Conservation (phyloP, 2,797 vertebrate species). For the Halcyon leucocephala region DNA sequence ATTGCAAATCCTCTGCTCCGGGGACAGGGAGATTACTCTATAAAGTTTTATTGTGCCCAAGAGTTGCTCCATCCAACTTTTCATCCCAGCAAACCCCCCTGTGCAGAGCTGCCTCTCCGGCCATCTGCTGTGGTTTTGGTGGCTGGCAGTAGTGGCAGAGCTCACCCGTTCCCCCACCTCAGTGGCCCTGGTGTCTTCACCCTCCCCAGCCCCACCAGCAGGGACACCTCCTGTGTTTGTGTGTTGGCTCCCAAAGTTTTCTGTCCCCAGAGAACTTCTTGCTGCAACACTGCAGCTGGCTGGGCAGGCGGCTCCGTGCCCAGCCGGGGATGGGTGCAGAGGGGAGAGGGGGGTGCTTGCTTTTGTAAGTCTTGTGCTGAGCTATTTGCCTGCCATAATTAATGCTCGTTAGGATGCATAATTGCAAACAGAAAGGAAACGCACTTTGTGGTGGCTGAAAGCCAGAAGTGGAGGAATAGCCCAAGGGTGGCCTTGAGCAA, state of each 20-base stretch:
- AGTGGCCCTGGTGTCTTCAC: not conserved
- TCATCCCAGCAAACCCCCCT: not conserved
- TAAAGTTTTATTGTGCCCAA: not conserved
- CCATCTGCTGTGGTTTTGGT: not conserved
- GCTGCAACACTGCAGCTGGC: conserved; percentile 18
- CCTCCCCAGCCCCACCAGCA: not conserved
- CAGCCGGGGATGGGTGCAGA: not conserved
- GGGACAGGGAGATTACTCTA: not conserved
- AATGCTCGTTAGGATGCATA: conserved; percentile 62
- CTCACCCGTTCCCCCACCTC: not conserved
- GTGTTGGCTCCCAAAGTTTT: not conserved
- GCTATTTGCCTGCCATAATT: conserved; percentile 68
- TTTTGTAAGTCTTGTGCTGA: conserved; percentile 32
- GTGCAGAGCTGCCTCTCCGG: not conserved
- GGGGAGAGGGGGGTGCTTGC: not conserved
- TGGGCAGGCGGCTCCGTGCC: not conserved
- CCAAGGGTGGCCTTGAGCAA: not conserved
- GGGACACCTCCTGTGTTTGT: accelerated
- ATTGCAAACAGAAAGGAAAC: conserved; percentile 70
- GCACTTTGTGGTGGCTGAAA: not conserved
- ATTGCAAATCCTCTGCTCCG: not conserved
- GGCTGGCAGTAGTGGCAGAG: not conserved
- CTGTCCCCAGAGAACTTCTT: not conserved
- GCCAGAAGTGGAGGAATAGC: not conserved
- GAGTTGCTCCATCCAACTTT: not conserved